phyloP scores from a whole-genome alignment of 2,888 invertebrate species.

The Criorhina ranunculi region DNA sequence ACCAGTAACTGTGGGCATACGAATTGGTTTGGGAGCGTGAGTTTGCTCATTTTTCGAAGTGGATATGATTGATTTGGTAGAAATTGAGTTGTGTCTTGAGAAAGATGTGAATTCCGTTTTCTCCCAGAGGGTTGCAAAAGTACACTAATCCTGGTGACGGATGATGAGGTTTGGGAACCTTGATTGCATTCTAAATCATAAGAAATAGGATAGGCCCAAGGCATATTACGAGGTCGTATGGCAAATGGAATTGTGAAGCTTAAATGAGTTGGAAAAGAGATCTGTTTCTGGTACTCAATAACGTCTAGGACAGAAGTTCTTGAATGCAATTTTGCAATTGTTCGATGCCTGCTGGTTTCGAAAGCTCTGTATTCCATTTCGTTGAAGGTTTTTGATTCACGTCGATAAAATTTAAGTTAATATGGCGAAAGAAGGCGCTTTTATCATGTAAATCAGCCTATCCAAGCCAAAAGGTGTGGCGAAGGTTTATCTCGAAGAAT shows the following conservation, averaged over 20 bases:
- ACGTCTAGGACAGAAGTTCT: too few species aligned
- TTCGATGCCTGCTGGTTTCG: too few species aligned
- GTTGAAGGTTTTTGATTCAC: too few species aligned
- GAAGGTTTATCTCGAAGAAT: too few species aligned
- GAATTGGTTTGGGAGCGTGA: constrained; percentile 40
- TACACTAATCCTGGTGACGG: constrained; percentile 8
- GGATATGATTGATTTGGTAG: constrained; percentile 43
- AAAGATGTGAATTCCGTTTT: constrained; percentile 11
- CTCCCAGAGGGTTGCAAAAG: background rate
- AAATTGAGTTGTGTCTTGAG: constrained; percentile 20
- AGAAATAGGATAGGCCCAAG: background rate
- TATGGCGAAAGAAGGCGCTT: too few species aligned
- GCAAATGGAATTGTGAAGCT: background rate
- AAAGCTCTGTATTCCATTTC: too few species aligned
- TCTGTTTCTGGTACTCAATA: too few species aligned
- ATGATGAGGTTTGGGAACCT: background rate
- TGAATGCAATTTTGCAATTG: too few species aligned
- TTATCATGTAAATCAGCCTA: too few species aligned
- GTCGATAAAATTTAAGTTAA: too few species aligned
- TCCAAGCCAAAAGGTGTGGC: too few species aligned
- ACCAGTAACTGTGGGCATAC: constrained; percentile 46
- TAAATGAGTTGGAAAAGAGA: too few species aligned
- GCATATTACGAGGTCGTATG: background rate
- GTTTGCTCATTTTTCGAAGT: constrained; percentile 22
- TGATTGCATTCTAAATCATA: constrained; percentile 22